Evolutionary conservation across 2,888 invertebrate species (phyloP).

Genomic region (Pteria penguin): DNA sequence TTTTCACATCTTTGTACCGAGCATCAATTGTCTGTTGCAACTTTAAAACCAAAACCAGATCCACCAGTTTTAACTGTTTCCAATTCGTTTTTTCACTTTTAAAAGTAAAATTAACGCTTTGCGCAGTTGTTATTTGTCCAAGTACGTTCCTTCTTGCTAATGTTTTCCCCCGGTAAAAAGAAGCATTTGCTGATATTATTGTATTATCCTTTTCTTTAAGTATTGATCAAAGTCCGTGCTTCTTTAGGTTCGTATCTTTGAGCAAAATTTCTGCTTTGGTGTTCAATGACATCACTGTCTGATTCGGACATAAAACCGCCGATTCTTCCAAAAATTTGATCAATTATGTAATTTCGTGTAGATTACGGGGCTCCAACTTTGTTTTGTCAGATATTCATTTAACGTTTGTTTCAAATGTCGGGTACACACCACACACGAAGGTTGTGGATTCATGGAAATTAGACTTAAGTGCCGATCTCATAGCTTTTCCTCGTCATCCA

Average conservation of each 20-base stretch:
- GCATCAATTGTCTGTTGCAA: not conserved
- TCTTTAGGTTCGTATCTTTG: not conserved
- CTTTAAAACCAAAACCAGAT: not conserved
- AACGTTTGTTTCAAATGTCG: conserved; percentile 12
- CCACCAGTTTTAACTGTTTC: conserved; percentile 11
- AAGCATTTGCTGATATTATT: not conserved
- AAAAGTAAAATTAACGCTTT: not conserved
- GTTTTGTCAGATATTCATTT: not conserved
- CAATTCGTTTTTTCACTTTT: not conserved
- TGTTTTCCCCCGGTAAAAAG: not conserved
- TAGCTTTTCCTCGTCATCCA: conserved; percentile 1
- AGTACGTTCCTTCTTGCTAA: not conserved
- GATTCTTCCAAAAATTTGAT: not conserved
- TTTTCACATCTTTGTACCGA: not conserved
- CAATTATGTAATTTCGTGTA: not conserved
- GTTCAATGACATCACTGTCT: not conserved
- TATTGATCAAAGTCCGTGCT: not conserved
- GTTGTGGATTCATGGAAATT: not conserved
- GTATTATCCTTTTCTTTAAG: not conserved
- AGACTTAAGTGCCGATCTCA: not conserved
- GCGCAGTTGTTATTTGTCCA: conserved; percentile 17
- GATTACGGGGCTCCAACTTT: not conserved
- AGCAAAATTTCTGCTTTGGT: not conserved
- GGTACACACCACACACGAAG: conserved; percentile 6
- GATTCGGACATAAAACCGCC: not conserved